Evolutionary conservation across 2,797 vertebrate genomes (phyloP).

Genomic region (Avahi laniger): DNA sequence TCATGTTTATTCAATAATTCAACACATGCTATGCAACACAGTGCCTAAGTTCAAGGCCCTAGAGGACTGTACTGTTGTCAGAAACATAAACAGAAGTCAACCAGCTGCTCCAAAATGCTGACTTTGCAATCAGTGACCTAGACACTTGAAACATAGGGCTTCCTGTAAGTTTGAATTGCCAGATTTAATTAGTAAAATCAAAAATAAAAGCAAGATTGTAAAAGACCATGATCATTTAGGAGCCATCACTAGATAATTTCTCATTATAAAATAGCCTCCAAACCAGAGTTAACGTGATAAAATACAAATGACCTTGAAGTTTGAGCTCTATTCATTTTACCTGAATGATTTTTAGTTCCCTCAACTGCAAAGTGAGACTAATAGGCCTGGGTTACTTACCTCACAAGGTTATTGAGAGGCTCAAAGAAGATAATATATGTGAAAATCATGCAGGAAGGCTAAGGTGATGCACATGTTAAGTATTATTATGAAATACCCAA

Average conservation of each 20-base stretch:
- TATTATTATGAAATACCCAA: not conserved
- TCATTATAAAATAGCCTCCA: not conserved
- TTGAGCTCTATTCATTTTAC: not conserved
- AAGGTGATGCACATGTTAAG: not conserved
- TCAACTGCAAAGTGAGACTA: not conserved
- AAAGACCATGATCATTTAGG: not conserved
- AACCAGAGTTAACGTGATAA: not conserved
- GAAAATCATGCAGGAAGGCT: not conserved
- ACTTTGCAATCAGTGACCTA: not conserved
- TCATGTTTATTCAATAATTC: not conserved
- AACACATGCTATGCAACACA: not conserved
- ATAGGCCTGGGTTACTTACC: not conserved
- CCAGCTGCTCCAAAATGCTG: not conserved
- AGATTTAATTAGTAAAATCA: constrained; percentile 13
- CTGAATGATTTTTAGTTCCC: not conserved
- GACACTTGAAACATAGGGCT: not conserved
- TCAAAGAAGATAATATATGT: not conserved
- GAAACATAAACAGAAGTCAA: not conserved
- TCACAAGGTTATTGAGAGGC: not conserved
- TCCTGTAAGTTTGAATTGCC: not conserved
- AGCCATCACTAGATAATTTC: not conserved
- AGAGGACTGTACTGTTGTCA: not conserved
- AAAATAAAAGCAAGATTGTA: not conserved
- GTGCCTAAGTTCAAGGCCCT: not conserved
- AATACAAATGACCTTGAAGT: not conserved